A percentile compares a stretch with the other conserved stretches of the same genome.
Conservation (phyloP, 92 coral and sea anemone genomes). For the Scolanthus callimorphus region DNA sequence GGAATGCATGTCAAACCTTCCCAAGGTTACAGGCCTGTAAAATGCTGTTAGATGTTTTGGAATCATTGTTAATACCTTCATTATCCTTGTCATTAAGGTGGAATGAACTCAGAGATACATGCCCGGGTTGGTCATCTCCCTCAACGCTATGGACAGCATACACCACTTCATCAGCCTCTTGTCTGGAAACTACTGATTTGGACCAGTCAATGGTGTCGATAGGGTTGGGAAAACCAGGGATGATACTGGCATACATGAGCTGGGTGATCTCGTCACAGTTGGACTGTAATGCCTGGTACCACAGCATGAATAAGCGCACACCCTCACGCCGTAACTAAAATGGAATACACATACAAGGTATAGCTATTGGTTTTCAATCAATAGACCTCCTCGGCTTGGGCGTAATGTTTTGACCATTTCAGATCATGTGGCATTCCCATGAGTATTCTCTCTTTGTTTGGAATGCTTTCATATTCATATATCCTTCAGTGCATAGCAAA, state of each 20-base stretch:
- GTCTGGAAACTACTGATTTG: conserved; percentile 47
- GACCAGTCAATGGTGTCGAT: conserved; percentile 63
- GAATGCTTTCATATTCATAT: too few species aligned
- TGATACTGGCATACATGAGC: conserved; percentile 79
- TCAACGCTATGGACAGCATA: conserved; percentile 64
- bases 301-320: conserved; percentile 82
- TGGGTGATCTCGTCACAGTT: conserved; percentile 82
- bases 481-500: neutral
- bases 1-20: too few species aligned
- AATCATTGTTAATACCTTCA: conserved; percentile 69
- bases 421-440: too few species aligned
- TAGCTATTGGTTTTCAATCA: too few species aligned
- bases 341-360: neutral
- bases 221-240: conserved; percentile 96
- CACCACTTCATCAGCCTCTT: conserved; percentile 73
- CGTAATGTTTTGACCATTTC: too few species aligned
- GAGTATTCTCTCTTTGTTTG: too few species aligned
- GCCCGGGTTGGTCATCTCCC: conserved; percentile 31
- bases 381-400: too few species aligned
- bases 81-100: conserved; percentile 58
- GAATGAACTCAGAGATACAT: conserved; percentile 45
- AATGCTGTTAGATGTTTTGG: too few species aligned
- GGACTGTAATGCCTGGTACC: conserved; percentile 86
- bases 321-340: conserved; percentile 83
- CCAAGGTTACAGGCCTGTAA: too few species aligned